Conservation (phyloP, 2,888 invertebrate genomes). For the Marronus borbonicus region DNA sequence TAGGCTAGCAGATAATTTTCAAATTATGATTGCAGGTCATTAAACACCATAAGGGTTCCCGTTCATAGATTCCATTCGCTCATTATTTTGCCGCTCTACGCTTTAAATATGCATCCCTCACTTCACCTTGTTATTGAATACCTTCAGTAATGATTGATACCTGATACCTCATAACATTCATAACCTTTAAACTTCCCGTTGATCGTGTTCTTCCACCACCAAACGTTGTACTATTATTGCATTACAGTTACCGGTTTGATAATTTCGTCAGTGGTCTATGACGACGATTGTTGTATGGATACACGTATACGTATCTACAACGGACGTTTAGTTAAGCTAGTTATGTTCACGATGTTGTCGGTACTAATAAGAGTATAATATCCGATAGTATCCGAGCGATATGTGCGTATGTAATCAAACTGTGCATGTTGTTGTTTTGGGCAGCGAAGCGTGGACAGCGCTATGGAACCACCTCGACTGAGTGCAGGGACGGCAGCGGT, state of each 20-base stretch:
- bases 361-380: background rate
- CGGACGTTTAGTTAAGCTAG: background rate
- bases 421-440: slow-evolving; percentile 55
- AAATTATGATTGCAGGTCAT: too few species aligned
- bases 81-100: too few species aligned
- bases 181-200: slow-evolving; percentile 16
- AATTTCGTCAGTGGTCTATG: slow-evolving; percentile 27
- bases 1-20: too few species aligned
- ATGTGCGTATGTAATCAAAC: background rate
- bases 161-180: background rate
- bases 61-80: too few species aligned
- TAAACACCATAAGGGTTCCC: too few species aligned
- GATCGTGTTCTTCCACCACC: slow-evolving; percentile 7
- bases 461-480: slow-evolving; percentile 63
- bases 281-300: background rate
- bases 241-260: slow-evolving; percentile 9
- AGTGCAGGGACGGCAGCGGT: slow-evolving; percentile 60
- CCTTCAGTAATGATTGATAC: too few species aligned
- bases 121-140: too few species aligned
- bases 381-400: background rate
- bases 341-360: background rate
- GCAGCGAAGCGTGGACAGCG: slow-evolving; percentile 69
- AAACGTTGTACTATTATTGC: background rate
- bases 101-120: too few species aligned
- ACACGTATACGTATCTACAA: background rate